Evolutionary conservation across 2,888 invertebrate genomes (phyloP).

Genomic region (Crepidodera aurea): DNA sequence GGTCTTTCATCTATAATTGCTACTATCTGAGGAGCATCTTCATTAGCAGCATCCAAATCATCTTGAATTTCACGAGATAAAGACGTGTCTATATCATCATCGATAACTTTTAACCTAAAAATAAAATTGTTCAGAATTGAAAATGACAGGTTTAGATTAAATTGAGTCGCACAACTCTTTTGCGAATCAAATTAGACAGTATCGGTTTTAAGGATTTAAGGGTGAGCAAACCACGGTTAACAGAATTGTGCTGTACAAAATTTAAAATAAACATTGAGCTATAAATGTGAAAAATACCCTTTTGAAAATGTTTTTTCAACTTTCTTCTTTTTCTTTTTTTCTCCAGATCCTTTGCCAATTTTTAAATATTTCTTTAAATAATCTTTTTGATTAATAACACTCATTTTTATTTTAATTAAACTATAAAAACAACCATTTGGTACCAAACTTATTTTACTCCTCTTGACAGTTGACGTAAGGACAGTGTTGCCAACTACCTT

Average conservation of each 20-base stretch:
- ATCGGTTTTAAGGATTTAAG: no score
- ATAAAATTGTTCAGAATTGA: slow-evolving; percentile 27
- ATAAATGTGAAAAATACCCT: slow-evolving; percentile 38
- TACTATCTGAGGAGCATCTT: slow-evolving; percentile 91
- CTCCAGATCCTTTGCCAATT: slow-evolving; percentile 68
- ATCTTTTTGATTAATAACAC: slow-evolving; percentile 74
- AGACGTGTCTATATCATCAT: slow-evolving; percentile 77
- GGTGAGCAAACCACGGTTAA: no score
- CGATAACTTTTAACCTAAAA: slow-evolving; percentile 81
- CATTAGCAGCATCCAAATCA: slow-evolving; percentile 77
- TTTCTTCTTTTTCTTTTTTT: slow-evolving; percentile 74
- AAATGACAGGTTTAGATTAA: not conserved
- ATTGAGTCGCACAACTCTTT: no score
- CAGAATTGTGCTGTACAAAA: no score
- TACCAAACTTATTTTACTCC: no score
- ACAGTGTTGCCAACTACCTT: no score
- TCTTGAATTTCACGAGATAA: slow-evolving; percentile 70
- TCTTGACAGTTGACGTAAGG: no score
- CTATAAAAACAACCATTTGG: not conserved
- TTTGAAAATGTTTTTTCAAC: slow-evolving; percentile 52
- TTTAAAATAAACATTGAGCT: no score
- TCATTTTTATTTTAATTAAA: slow-evolving; percentile 55
- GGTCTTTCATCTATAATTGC: slow-evolving; percentile 87
- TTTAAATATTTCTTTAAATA: slow-evolving; percentile 82
- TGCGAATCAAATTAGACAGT: no score